Evolutionary conservation across 2,797 vertebrate species (phyloP), one percentile per base, ranked within the genome.

Genomic region (Eupleurogrammus muticus): DNA sequence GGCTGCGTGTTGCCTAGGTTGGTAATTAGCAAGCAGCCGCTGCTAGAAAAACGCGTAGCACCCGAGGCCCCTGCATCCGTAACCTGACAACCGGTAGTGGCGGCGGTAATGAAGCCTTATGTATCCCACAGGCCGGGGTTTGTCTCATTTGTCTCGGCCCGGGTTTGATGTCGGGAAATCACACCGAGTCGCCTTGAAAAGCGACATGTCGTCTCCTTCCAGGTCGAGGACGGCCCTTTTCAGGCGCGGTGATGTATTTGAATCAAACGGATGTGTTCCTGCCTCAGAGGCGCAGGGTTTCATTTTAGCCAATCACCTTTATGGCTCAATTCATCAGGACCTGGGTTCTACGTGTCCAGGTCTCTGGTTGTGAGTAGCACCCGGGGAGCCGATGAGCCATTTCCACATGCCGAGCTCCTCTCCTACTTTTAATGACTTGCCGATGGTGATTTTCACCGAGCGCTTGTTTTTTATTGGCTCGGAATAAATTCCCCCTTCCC

Each of bases 1-100:
- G 76, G 87, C 83, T 85, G 88, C 72, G 46, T 90, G 86, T 90
- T 90, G 90, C 88, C 85, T 85, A 73, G 87, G 87, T 91, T 89
- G 89, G 77, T 92, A 93, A 94, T 94, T 93, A 92, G 90, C 88
- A 87, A 64, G 80, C 89, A 90, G 87, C 79, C 87, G 65, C 89
- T 80, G 85, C 89, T 91, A 85, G 64, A 79, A 79, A 90, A 91
- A 86, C 84, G 82, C 83, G 58, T 86, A 70, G 86, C 87, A 90
- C 91, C 83, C 82, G 64, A 80, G 90, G 91, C 89, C 77, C n/a
- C 80, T 74, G 76, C 82, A 82, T 89, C 79, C 79, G 17, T 83
- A 90, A 92, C 92, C 88, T 92, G 91, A 90, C 92, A 91, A 83
- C 83, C 79, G 85, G 87, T 80, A 75, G 80, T 71, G 66, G 83